Conservation (phyloP, 2,888 invertebrate species). For the Stramonita haemastoma region DNA sequence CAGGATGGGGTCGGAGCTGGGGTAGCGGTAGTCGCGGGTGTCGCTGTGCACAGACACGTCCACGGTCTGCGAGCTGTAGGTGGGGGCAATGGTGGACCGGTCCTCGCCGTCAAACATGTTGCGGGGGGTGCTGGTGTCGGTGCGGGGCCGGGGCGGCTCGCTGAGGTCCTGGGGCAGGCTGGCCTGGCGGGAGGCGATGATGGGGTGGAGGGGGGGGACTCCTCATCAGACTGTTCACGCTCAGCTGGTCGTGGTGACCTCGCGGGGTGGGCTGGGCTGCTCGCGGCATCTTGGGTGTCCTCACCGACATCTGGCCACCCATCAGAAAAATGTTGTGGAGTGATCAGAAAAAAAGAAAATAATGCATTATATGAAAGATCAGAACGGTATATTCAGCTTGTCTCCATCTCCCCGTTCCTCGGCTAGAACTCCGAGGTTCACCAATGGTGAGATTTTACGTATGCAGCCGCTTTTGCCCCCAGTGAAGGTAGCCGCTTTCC, state of each 20-base stretch:
- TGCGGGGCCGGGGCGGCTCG: neutral
- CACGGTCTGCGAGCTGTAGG: neutral
- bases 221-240: neutral
- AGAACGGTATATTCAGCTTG: no score
- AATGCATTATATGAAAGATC: no score
- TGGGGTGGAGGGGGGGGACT: neutral
- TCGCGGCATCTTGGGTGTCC: conserved; percentile 5
- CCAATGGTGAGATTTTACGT: no score
- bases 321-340: no score
- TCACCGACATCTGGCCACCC: neutral
- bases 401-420: no score
- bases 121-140: neutral
- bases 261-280: neutral
- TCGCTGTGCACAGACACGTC: neutral
- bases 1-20: neutral
- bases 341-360: no score
- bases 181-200: neutral
- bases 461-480: no score
- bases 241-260: neutral
- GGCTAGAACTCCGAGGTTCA: no score
- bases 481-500: no score
- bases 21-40: neutral
- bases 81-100: neutral
- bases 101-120: neutral
- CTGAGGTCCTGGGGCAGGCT: neutral